These are phyloP conservation scores for Nematostella vectensis DNA, from an alignment of 92 coral and sea anemone genomes.

Conservation along the genomic window DNA sequence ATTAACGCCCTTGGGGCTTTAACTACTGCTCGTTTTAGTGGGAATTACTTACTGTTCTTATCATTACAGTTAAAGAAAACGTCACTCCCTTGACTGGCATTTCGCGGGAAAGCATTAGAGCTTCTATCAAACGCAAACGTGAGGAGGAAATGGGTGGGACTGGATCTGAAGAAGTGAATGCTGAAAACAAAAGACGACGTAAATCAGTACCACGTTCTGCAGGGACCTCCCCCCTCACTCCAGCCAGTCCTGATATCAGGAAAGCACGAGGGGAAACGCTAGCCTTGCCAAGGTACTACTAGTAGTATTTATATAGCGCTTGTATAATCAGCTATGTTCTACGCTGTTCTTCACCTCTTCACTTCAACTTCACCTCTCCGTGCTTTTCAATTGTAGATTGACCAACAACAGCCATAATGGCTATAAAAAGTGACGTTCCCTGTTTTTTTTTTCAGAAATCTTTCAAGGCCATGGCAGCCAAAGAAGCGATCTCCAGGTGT, in stretches of 20 bases:
- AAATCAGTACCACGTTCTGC: not conserved
- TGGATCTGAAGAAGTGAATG: conserved; percentile 1
- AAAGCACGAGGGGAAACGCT: conserved; percentile 68
- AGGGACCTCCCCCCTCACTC: conserved; percentile 35
- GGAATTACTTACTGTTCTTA: too few species aligned
- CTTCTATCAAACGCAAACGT: conserved; percentile 61
- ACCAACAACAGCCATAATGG: too few species aligned
- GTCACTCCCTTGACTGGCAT: conserved; percentile 23
- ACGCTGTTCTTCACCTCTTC: too few species aligned
- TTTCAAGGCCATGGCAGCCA: conserved; percentile 71
- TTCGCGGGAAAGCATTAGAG: conserved; percentile 23
- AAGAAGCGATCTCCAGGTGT: conserved; percentile 33
- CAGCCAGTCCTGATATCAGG: conserved; percentile 80
- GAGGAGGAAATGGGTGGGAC: conserved; percentile 14
- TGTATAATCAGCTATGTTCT: too few species aligned
- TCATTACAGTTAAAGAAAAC: not conserved
- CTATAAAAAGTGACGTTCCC: too few species aligned
- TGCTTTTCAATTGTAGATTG: too few species aligned
- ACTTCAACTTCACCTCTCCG: too few species aligned
- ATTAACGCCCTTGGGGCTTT: too few species aligned
- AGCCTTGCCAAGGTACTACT: conserved; percentile 72
- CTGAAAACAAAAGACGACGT: conserved; percentile 20
- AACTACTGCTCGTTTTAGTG: too few species aligned
- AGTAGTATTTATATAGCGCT: too few species aligned
- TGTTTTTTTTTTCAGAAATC: conserved; percentile 48